These are phyloP conservation scores for Diplodus sargus DNA, from an alignment of 2,797 vertebrate genomes.

Conservation along the genomic window DNA sequence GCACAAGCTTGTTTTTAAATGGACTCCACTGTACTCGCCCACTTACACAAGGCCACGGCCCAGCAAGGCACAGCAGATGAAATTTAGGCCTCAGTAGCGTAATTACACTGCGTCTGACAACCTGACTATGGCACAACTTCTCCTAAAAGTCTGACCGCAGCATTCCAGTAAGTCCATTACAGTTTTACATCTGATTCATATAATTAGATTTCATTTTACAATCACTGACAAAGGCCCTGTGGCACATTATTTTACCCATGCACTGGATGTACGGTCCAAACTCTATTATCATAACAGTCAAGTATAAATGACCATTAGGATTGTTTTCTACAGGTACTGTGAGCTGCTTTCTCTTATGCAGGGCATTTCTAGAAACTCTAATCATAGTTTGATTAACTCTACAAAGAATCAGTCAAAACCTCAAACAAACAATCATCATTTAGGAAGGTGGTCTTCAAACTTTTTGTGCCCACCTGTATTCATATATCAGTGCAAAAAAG, in stretches of 20 bases:
- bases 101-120: constrained; percentile 62
- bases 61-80: constrained; percentile 51
- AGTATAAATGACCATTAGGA: not conserved
- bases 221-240: not conserved
- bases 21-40: constrained; percentile 62
- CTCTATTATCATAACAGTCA: not conserved
- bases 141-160: constrained; percentile 31
- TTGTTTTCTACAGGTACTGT: not conserved
- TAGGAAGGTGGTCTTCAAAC: too few species aligned
- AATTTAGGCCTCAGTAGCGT: constrained; percentile 50
- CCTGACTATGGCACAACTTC: constrained; percentile 30
- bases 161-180: not conserved
- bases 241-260: not conserved
- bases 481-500: too few species aligned
- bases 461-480: too few species aligned
- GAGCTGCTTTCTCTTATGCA: not conserved
- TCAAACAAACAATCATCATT: not conserved
- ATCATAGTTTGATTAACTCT: not conserved
- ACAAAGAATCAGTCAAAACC: too few species aligned
- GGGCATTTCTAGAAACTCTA: too few species aligned
- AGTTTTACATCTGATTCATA: not conserved
- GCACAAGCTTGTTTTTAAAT: constrained; percentile 69
- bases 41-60: constrained; percentile 53
- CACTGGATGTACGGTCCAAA: not conserved
- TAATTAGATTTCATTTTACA: not conserved